Percentiles rank a stretch among this genome's conserved stretches.
Evolutionary conservation across 2,888 invertebrate species (phyloP).

Genomic region (Macroteleia sp.): DNA sequence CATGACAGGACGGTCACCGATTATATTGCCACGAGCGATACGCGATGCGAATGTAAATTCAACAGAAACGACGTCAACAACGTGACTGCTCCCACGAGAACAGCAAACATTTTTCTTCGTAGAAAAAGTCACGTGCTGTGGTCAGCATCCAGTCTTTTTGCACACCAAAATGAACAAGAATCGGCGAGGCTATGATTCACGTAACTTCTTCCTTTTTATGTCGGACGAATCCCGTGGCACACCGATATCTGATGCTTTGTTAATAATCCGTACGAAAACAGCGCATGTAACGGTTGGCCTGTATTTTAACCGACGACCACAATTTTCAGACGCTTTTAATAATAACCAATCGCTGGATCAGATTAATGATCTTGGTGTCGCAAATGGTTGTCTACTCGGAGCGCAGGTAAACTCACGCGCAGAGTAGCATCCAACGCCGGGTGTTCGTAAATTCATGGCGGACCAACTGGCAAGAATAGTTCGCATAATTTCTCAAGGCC

Average conservation of each 20-base stretch:
- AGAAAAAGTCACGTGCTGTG: constrained; percentile 46
- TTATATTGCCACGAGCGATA: constrained; percentile 63
- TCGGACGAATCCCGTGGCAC: background rate
- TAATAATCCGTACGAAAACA: background rate
- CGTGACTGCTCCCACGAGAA: constrained; percentile 60
- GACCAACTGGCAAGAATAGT: constrained; percentile 81
- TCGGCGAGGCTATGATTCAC: background rate
- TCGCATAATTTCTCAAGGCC: constrained; percentile 84
- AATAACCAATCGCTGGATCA: constrained; percentile 1
- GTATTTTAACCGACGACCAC: background rate
- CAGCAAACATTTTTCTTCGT: constrained; percentile 35
- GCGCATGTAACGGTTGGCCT: background rate
- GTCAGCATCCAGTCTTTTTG: constrained; percentile 35
- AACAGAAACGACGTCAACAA: constrained; percentile 43
- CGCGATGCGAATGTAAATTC: constrained; percentile 62
- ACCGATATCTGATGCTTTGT: background rate
- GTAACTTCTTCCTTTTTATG: background rate
- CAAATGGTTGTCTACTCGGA: constrained; percentile 22
- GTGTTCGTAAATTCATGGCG: constrained; percentile 77
- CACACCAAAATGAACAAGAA: background rate
- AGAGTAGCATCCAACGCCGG: constrained; percentile 34
- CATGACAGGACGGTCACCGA: constrained; percentile 59
- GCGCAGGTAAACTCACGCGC: constrained; percentile 29
- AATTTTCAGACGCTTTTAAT: constrained; percentile 10
- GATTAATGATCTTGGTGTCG: constrained; percentile 26